These are phyloP conservation scores for Zaprionus nigranus DNA, from an alignment of 1,140 invertebrate genomes.

Conservation along the genomic window DNA sequence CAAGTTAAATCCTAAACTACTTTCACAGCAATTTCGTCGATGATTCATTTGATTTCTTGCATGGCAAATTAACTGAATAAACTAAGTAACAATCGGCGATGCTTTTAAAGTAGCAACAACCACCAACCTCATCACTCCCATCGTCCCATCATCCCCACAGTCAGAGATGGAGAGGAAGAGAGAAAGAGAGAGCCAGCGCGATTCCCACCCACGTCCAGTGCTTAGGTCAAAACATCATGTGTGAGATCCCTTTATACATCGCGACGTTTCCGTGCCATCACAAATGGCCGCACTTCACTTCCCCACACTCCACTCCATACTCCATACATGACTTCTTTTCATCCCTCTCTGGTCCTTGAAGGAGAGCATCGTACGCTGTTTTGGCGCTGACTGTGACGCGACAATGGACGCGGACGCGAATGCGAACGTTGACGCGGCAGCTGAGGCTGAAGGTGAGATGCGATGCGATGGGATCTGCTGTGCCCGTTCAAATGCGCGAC, in stretches of 20 bases:
- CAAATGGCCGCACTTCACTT: constrained; percentile 9
- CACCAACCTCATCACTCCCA: constrained; percentile 1
- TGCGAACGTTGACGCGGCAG: not conserved
- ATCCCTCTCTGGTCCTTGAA: constrained; percentile 23
- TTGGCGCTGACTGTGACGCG: constrained; percentile 6
- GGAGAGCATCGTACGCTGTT: constrained; percentile 3
- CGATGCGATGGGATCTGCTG: constrained; percentile 4
- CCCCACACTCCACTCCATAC: not conserved
- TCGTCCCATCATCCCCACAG: not conserved
- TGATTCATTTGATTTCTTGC: constrained; percentile 1
- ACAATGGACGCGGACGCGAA: constrained; percentile 18
- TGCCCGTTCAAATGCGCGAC: constrained; percentile 21
- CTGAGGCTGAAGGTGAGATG: constrained; percentile 3
- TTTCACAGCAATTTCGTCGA: not conserved
- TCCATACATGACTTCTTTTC: constrained; percentile 27
- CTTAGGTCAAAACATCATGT: constrained; percentile 39
- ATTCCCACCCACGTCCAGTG: constrained; percentile 11
- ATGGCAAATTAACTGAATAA: constrained; percentile 6
- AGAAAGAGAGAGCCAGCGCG: not conserved
- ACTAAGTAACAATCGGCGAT: not conserved
- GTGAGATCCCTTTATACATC: constrained; percentile 26
- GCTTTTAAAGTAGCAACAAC: constrained; percentile 22
- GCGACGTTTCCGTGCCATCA: constrained; percentile 22
- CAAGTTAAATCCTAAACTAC: not conserved
- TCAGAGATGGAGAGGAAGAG: not conserved